Base-by-base conservation (phyloP, 2,113 vertebrate species). In the Isichthys henryi region DNA sequence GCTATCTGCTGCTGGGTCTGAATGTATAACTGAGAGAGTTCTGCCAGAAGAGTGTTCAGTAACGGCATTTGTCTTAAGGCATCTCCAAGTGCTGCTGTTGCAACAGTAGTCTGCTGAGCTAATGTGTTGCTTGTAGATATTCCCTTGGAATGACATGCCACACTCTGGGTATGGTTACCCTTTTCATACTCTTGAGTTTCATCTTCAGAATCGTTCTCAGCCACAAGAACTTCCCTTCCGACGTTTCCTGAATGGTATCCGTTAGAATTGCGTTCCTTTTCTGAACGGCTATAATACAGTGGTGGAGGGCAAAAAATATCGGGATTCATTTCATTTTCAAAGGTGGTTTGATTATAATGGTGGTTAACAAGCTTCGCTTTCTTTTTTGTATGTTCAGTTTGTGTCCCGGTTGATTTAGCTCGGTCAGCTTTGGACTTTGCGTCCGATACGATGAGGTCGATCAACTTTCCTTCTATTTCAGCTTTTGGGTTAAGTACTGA, bases 11-110 rank as follows among this genome's bases (percentile, higher is more conserved):
- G 89, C 77, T 90, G 88, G 5, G 31, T 62, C 1, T 94, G 93
- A 27, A 89, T 91, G 56, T 93, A 94, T 27, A 99, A 92, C 93
- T 97, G 91, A 0, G 96, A 97, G 86, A 99, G 92, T 90, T 99
- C 98, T 0, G 96, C 91, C 39, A 98, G 91, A 91, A 99, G 94
- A 49, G 97, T 96, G 13, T 96, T 98, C 70, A 99, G 93, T 0
- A 99, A 93, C 0, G 98, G 98, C 90, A 99, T 90, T 91, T 95
- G 97, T 82, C 84, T 91, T 87, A 97, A 62, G 0, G 93, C 77
- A 43, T 91, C 92, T 19, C 90, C 56, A 1, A 93, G 90, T 83
- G 87, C 86, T 88, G 92, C 89, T 35, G 84, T 90, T 53, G 90
- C 89, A 21, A 0, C 83, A 88, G 87, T 21, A 27, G 86, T 50